Evolutionary conservation across 37 sponge, comb jelly and placozoan species (phyloP), one percentile per base, ranked within the genome.

Genomic region (Ianthella basta): DNA sequence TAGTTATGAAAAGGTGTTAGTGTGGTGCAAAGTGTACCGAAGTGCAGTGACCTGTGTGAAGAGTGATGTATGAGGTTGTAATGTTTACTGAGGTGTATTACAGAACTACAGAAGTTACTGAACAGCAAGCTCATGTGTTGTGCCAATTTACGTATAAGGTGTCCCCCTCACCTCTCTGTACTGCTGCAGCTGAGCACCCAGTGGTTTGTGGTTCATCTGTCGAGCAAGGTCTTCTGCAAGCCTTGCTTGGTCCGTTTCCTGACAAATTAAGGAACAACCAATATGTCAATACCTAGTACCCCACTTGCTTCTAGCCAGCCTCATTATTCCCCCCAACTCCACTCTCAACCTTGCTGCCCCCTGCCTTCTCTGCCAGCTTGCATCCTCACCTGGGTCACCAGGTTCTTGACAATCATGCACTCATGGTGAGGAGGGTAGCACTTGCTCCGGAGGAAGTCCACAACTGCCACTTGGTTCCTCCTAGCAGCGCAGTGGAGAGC

Each of bases 401-500:
- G 78, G 25, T 75, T 24, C 40, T 75, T 75, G 78, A 83, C 40
- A n/a, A 84, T 67, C 44, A 23, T 64, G 54, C 85, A 89, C 55
- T 77, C 80, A 30, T 69, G 37, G 29, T 21, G 57, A 24, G 93
- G 90, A 40, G 93, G 87, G 74, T 68, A 89, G 21, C 56, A 34
- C 30, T 70, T 83, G 25, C 59, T 33, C 54, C 81, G 81, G 20
- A 92, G 79, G 53, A 72, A 92, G 40, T 87, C 84, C 14, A 92
- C 86, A 34, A 89, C 82, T 55, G 61, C 56, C 2, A 59, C 27
- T 0, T 86, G 87, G 27, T 83, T 86, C 32, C 79, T 60, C 29
- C 70, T 61, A 23, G 87, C 90, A 72, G 93, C 90, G 69, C 83
- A 84, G 55, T 92, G 93, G 13, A 92, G 87, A 0, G 89, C 37